A percentile compares a stretch with the other conserved stretches of the same genome.
Conservation (phyloP, 2,888 invertebrate species). For the Meganola albula region DNA sequence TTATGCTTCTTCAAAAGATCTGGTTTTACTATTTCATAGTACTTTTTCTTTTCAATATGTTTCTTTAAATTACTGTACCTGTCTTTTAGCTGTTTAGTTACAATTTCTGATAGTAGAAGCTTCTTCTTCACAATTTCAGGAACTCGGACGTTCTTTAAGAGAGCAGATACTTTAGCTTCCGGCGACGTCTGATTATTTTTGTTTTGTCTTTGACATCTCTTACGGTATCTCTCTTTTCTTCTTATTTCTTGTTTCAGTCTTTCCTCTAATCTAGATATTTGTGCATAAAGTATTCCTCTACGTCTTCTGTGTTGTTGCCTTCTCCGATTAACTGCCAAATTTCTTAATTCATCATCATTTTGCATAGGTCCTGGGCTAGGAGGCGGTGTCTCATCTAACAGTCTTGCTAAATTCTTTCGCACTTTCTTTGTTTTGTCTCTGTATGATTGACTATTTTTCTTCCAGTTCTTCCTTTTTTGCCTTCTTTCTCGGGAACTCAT, state of each 20-base stretch:
- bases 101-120: slow-evolving; percentile 9
- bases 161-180: slow-evolving; percentile 11
- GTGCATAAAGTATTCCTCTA: slow-evolving; percentile 18
- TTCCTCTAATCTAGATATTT: slow-evolving; percentile 15
- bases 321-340: slow-evolving; percentile 10
- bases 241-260: slow-evolving; percentile 12
- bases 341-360: slow-evolving; percentile 10
- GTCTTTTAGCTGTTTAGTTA: slow-evolving; percentile 7
- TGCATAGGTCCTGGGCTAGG: slow-evolving; percentile 8
- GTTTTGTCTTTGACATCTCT: slow-evolving; percentile 12
- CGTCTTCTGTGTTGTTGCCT: slow-evolving; percentile 14
- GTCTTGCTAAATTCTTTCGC: slow-evolving; percentile 15
- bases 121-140: slow-evolving; percentile 13
- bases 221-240: slow-evolving; percentile 13
- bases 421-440: slow-evolving; percentile 15
- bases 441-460: slow-evolving; percentile 20
- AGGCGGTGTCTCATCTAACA: slow-evolving; percentile 16
- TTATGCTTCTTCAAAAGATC: slow-evolving; percentile 15
- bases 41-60: slow-evolving; percentile 15
- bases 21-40: slow-evolving; percentile 14
- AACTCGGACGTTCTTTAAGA: slow-evolving; percentile 13
- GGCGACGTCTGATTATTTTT: slow-evolving; percentile 3
- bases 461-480: slow-evolving; percentile 21
- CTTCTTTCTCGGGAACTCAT: slow-evolving; percentile 21
- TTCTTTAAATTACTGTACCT: slow-evolving; percentile 12